Percentiles rank a stretch among this genome's conserved stretches.
phyloP scores from a whole-genome alignment of 2,113 vertebrate genomes.

The Ctenodactylus gundi region DNA sequence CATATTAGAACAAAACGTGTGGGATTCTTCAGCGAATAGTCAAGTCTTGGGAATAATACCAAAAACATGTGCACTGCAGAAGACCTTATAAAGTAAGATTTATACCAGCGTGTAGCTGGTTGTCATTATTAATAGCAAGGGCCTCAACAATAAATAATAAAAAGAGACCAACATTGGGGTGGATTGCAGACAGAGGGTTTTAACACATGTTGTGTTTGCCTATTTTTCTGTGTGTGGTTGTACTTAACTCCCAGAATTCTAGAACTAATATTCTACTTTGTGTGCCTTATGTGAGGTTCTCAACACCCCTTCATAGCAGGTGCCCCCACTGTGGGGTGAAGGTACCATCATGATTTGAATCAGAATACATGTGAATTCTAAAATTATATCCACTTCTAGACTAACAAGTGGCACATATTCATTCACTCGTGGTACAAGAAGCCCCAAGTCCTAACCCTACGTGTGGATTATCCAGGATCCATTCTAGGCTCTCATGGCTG shows the following conservation, averaged over 20 bases:
- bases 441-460: not conserved
- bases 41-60: not conserved
- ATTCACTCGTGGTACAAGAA: not conserved
- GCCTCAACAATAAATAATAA: not conserved
- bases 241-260: not conserved
- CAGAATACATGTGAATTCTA: constrained; percentile 33
- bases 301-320: constrained; percentile 21
- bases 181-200: not conserved
- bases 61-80: not conserved
- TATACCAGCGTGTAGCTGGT: not conserved
- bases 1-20: not conserved
- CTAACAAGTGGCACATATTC: not conserved
- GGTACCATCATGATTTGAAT: constrained; percentile 35
- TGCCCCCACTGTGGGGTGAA: not conserved
- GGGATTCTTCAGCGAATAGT: not conserved
- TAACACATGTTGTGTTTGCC: not conserved
- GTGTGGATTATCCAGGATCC: not conserved
- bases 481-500: not conserved
- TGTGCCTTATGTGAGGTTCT: not conserved
- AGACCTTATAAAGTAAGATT: not conserved
- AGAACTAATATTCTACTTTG: not conserved
- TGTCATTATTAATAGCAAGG: not conserved
- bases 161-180: not conserved
- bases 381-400: constrained; percentile 28
- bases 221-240: not conserved